Base-by-base conservation (phyloP, 2,888 invertebrate genomes). In the Temnothorax ravouxi region DNA sequence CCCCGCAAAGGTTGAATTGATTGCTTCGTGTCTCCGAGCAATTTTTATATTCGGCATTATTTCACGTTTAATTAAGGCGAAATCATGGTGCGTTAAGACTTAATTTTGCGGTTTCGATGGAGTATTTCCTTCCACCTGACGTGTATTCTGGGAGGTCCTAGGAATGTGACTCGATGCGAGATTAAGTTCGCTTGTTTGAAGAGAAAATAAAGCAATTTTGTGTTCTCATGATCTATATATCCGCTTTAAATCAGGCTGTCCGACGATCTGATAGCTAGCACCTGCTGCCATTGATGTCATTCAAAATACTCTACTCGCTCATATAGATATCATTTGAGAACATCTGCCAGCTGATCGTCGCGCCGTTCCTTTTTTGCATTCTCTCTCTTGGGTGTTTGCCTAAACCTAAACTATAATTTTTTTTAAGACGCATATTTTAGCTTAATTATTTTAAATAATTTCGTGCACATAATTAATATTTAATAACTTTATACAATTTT, bases 211-310 rank as follows among this genome's bases (percentile, higher is more conserved):
- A 59, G 13, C 18, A 47, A 3, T 71, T 50, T 59, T 71, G 13
- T 59, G 18, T 44, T 59, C 79, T 59, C 52, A 34, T 79, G 71
- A 56, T 52, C 59, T 80, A 59, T 56, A 54, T 83, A 84, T 89
- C 84, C 25, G 64, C 34, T 69, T 59, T 71, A 87, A 86, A 86
- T 89, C 84, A 75, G 80, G 80, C 82, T 84, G 83, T 54, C 38
- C 47, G 71, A 66, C 50, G 83, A 86, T 90, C 89, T 77, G 86
- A 90, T 88, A 84, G 8, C 54, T 0, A 44, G 13, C 90, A 89
- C 81, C 90, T 89, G 89, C 86, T 25, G 29, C 64, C 64, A 83
- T 67, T 52, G 47, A 52, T 50, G 56, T 76, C 67, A 50, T 34
- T 84, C 84, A 84, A 85, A 84, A 61, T 84, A 50, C 21, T 29